phyloP scores from a whole-genome alignment of 2,888 invertebrate genomes.

The Protophormia terraenovae region DNA sequence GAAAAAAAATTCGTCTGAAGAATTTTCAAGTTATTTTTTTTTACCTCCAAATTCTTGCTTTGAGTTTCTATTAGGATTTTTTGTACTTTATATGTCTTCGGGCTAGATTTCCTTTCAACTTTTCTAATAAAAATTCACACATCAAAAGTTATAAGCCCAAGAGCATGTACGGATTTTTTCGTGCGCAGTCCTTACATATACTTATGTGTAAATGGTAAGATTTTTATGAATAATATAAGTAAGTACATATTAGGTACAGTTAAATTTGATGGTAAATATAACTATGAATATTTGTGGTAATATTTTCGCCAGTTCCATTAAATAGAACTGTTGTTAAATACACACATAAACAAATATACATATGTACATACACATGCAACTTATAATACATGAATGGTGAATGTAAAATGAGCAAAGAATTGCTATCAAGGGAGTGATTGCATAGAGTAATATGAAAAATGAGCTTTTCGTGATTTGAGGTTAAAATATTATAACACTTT shows the following conservation, averaged over 20 bases:
- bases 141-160: too few relatives aligned
- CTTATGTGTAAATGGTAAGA: too few relatives aligned
- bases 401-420: constrained; percentile 1
- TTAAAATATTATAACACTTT: background rate
- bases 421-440: constrained; percentile 15
- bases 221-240: constrained; percentile 1
- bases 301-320: background rate
- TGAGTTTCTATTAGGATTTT: too few relatives aligned
- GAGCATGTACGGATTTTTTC: too few relatives aligned
- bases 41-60: too few relatives aligned
- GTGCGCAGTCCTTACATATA: too few relatives aligned
- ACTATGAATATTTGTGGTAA: background rate
- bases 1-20: too few relatives aligned
- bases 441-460: background rate
- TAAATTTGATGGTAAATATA: background rate
- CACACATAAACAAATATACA: background rate
- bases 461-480: background rate
- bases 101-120: too few relatives aligned
- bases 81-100: too few relatives aligned
- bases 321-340: background rate
- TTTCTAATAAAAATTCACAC: too few relatives aligned
- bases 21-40: too few relatives aligned
- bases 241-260: background rate
- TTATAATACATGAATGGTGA: background rate
- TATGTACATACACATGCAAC: background rate